Percentiles rank a stretch among this genome's conserved stretches.
Evolutionary conservation across 2,888 invertebrate genomes (phyloP).

Genomic region (Drosophila anomelani): DNA sequence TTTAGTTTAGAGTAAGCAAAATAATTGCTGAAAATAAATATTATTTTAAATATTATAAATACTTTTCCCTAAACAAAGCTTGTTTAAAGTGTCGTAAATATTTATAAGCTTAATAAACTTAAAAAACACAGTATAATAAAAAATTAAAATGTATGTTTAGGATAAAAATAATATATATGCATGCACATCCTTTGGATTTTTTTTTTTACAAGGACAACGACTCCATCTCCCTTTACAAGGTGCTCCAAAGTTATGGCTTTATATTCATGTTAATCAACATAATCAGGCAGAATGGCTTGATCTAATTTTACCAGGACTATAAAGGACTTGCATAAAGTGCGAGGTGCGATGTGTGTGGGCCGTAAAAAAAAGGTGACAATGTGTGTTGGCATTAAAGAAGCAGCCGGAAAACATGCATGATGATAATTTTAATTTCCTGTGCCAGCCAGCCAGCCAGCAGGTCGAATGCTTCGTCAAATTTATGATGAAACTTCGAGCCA

Average conservation of each 20-base stretch:
- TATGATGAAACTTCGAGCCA: constrained; percentile 55
- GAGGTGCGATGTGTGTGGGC: constrained; percentile 8
- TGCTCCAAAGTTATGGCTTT: constrained; percentile 7
- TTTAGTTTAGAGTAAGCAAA: constrained; percentile 25
- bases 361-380: constrained; percentile 46
- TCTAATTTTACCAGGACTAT: constrained; percentile 27
- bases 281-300: constrained; percentile 31
- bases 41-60: background rate
- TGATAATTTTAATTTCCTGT: constrained; percentile 68
- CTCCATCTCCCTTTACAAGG: background rate
- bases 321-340: constrained; percentile 17
- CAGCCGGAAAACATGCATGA: constrained; percentile 48
- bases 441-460: constrained; percentile 37
- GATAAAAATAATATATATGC: background rate
- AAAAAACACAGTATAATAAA: background rate
- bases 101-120: background rate
- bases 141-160: background rate
- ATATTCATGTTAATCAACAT: constrained; percentile 34
- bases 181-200: background rate
- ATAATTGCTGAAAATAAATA: constrained; percentile 27
- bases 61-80: too few relatives aligned
- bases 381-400: constrained; percentile 13
- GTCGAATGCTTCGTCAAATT: constrained; percentile 69
- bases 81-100: too few relatives aligned
- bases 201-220: background rate